Evolutionary conservation across 2,797 vertebrate genomes (phyloP).

Genomic region (Platyrinchus mystaceus): DNA sequence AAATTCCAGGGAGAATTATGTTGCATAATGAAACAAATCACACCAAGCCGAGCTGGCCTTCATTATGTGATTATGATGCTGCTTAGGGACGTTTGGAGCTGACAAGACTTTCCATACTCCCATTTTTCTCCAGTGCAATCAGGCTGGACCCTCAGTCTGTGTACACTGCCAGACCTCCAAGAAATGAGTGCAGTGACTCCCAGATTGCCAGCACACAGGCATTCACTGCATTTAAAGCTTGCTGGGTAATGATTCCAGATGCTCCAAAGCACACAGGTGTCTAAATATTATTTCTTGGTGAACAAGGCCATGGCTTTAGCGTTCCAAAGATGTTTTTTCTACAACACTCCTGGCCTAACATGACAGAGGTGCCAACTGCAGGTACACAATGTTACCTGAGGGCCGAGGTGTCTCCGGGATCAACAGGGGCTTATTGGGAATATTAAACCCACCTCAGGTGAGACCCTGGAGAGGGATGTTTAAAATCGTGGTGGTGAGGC

Average conservation of each 20-base stretch:
- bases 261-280: neutral
- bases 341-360: neutral
- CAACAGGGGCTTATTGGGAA: neutral
- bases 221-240: neutral
- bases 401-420: neutral
- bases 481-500: neutral
- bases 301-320: neutral
- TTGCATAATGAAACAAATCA: slow-evolving; percentile 18
- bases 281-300: neutral
- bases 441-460: neutral
- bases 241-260: accelerated
- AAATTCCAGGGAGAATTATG: slow-evolving; percentile 9
- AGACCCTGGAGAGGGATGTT: neutral
- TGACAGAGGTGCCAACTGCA: neutral
- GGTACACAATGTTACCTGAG: neutral
- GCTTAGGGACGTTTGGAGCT: neutral
- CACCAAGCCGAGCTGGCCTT: neutral
- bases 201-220: neutral
- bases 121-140: neutral
- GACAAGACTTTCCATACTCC: neutral
- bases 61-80: neutral
- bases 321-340: neutral
- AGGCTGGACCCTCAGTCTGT: neutral
- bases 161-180: neutral
- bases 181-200: neutral